Evolutionary conservation across 2,113 vertebrate genomes (phyloP).

Genomic region (Oryzias woworae): DNA sequence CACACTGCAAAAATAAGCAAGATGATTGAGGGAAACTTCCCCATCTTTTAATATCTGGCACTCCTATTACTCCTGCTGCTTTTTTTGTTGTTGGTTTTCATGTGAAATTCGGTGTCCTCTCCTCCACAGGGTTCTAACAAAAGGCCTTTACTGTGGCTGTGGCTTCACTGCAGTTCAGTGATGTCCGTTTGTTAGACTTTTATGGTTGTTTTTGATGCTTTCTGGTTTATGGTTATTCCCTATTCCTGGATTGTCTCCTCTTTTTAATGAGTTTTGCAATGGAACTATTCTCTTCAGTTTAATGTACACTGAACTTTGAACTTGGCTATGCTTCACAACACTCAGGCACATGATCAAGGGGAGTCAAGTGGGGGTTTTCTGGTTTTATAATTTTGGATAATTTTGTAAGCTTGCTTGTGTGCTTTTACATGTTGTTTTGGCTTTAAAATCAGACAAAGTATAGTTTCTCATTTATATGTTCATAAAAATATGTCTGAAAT

Average conservation of each 20-base stretch:
- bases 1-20: slow-evolving; percentile 34
- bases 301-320: slow-evolving; percentile 51
- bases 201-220: slow-evolving; percentile 25
- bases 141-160: not conserved
- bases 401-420: slow-evolving; percentile 16
- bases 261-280: not conserved
- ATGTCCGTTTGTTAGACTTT: slow-evolving; percentile 18
- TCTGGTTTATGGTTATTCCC: not conserved
- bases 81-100: not conserved
- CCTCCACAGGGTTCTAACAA: no score
- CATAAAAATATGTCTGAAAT: no score
- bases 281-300: slow-evolving; percentile 11
- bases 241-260: not conserved
- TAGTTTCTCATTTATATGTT: no score
- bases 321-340: slow-evolving; percentile 36
- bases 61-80: slow-evolving; percentile 13
- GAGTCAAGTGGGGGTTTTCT: slow-evolving; percentile 47
- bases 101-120: slow-evolving; percentile 3
- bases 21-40: slow-evolving; percentile 25
- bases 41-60: slow-evolving; percentile 4
- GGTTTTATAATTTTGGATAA: not conserved
- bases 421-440: slow-evolving; percentile 6
- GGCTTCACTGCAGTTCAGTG: slow-evolving; percentile 15
- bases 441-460: no score
- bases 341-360: slow-evolving; percentile 52